Percentiles rank a stretch among this genome's conserved stretches.
Conservation (phyloP, 2,797 vertebrate species). For the Lutjanus campechanus region DNA sequence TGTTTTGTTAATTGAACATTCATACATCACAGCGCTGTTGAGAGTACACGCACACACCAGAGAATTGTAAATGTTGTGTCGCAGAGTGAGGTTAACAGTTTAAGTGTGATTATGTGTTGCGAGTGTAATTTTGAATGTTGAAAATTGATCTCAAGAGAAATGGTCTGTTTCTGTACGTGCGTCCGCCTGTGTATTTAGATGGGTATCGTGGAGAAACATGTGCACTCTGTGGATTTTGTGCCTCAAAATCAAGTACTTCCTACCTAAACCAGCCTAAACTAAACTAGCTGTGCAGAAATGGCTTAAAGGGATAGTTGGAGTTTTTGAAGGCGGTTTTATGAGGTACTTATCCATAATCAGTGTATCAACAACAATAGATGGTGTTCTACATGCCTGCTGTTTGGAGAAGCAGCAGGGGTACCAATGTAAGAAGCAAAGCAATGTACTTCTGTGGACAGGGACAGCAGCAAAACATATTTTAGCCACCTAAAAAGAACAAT, state of each 20-base stretch:
- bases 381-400: too few species aligned
- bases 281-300: too few species aligned
- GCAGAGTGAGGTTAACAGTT: slow-evolving; percentile 1
- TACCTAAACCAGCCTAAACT: not conserved
- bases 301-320: too few species aligned
- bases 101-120: not conserved
- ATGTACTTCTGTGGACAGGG: too few species aligned
- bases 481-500: too few species aligned
- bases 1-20: slow-evolving; percentile 47
- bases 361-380: too few species aligned
- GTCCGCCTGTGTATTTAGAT: not conserved
- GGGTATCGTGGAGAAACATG: not conserved
- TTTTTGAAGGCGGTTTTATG: too few species aligned
- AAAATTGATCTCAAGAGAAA: not conserved
- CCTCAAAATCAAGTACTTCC: not conserved
- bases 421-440: too few species aligned
- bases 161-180: not conserved
- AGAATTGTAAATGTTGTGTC: slow-evolving; percentile 25
- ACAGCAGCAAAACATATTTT: too few species aligned
- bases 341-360: too few species aligned
- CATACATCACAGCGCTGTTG: slow-evolving; percentile 20
- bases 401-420: too few species aligned
- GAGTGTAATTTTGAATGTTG: not conserved
- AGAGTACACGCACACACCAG: slow-evolving; percentile 1
- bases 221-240: too few species aligned